Evolutionary conservation across 2,113 vertebrate species (phyloP), one percentile per base, ranked within the genome.

Genomic region (Nymphicus hollandicus): DNA sequence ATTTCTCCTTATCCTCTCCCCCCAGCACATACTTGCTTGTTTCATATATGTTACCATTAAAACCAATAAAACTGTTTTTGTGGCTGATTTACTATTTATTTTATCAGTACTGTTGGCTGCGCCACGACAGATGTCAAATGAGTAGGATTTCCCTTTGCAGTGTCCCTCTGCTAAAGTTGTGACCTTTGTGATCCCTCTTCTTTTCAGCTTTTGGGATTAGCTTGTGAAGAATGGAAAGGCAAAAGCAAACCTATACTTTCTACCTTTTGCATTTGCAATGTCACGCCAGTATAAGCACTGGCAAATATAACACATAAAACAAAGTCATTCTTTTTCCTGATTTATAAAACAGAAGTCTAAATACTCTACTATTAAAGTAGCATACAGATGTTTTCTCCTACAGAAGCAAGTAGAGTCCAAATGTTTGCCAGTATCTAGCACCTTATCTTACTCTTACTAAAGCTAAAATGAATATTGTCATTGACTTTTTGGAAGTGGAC

Each of bases 91-190:
- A 13, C 52, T 63, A 19, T 53, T 68, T 80, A 39, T 92, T 66
- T 77, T 50, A 41, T 2, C 10, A 46, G 6, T 28, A 25, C 4
- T 71, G 8, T 63, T 66, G 27, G 23, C 46, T 80, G 27, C 1
- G 0, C 65, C 71, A 68, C 20, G 39, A n/a, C 15, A 2, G 5
- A 7, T 4, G 4, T 56, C 35, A 41, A 58, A 78, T 0, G 7
- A 47, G 31, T 37, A 33, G 41, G 33, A 64, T 76, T 89, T 88
- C 58, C 44, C 10, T 85, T 65, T 81, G 61, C 64, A 18, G 4
- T 11, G 22, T 61, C 9, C 4, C 7, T 7, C 11, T 73, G 8
- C 29, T 69, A 13, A 84, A 61, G 17, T 2, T 49, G 18, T 72
- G 44, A 79, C 11, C 17, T 9, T 15, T 28, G 3, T 64, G 39